phyloP scores from a whole-genome alignment of 2,888 invertebrate genomes.

The Trichacis sp. region DNA sequence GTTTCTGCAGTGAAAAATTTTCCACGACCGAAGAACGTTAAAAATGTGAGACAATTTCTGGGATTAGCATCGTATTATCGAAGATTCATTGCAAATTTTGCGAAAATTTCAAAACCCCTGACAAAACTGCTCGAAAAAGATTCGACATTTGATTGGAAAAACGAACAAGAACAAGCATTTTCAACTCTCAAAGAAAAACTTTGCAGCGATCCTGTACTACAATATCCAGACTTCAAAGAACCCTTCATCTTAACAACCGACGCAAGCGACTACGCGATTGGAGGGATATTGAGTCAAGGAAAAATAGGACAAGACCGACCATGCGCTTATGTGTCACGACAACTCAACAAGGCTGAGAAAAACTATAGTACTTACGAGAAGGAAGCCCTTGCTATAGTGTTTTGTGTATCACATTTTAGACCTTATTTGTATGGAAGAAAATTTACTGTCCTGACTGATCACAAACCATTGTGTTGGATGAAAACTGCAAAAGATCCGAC shows the following conservation, averaged over 20 bases:
- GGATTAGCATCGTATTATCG: slow-evolving; percentile 54
- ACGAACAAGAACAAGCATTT: slow-evolving; percentile 23
- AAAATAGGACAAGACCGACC: slow-evolving; percentile 11
- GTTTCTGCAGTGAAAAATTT: slow-evolving; percentile 39
- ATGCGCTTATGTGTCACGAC: too few relatives aligned
- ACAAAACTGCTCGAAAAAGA: slow-evolving; percentile 21
- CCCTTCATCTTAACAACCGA: slow-evolving; percentile 27
- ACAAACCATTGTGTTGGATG: too few relatives aligned
- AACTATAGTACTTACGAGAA: slow-evolving; percentile 5
- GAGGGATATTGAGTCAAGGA: slow-evolving; percentile 29
- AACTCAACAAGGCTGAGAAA: too few relatives aligned
- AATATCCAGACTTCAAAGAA: slow-evolving; percentile 27
- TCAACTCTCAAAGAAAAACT: too few relatives aligned
- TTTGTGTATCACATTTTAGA: slow-evolving; percentile 8
- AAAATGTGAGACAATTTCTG: slow-evolving; percentile 48
- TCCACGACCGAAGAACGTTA: slow-evolving; percentile 34
- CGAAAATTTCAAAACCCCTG: slow-evolving; percentile 20
- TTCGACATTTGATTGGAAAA: slow-evolving; percentile 11
- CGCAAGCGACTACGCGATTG: slow-evolving; percentile 19
- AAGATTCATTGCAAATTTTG: slow-evolving; percentile 49
- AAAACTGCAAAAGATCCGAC: too few relatives aligned
- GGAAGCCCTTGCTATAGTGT: slow-evolving; percentile 11
- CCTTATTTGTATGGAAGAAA: too few relatives aligned
- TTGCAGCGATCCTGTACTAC: slow-evolving; percentile 25
- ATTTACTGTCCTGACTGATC: slow-evolving; percentile 7